Conservation (phyloP, 2,113 vertebrate genomes). For the Petromus typicus region DNA sequence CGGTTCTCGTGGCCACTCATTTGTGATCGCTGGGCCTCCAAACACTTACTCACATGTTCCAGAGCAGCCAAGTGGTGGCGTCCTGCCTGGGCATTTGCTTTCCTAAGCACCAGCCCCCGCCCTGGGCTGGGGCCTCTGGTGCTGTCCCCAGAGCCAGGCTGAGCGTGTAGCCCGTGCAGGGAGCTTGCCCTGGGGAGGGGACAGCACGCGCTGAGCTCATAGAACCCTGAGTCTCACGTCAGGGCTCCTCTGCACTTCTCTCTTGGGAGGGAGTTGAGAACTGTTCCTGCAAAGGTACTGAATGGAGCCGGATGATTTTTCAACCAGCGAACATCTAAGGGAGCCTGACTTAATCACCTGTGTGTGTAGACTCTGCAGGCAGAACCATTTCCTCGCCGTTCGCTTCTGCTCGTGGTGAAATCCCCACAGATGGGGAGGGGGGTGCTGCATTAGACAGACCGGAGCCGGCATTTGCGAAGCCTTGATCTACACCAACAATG, state of each 20-base stretch:
- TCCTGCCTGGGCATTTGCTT: background rate
- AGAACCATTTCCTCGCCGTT: background rate
- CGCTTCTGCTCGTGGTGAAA: background rate
- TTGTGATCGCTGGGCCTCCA: background rate
- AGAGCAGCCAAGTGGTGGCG: background rate
- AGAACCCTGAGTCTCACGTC: rapidly evolving
- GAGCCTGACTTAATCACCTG: background rate
- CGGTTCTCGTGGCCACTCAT: background rate
- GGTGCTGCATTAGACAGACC: background rate
- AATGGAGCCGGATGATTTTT: background rate
- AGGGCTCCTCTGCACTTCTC: background rate
- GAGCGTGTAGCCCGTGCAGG: background rate
- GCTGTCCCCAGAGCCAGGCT: too few species aligned
- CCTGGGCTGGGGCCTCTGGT: too few species aligned
- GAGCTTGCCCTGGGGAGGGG: background rate
- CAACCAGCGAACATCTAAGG: background rate
- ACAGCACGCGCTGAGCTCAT: background rate
- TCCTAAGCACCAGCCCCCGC: background rate
- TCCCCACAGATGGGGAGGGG: background rate
- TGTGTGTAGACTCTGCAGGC: background rate
- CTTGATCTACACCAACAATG: background rate
- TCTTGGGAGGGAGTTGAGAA: background rate
- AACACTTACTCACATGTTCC: background rate
- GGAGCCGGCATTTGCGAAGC: background rate
- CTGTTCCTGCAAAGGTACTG: background rate